Conservation (phyloP, 2,113 vertebrate genomes). For the Apistogramma diplotaenia region DNA sequence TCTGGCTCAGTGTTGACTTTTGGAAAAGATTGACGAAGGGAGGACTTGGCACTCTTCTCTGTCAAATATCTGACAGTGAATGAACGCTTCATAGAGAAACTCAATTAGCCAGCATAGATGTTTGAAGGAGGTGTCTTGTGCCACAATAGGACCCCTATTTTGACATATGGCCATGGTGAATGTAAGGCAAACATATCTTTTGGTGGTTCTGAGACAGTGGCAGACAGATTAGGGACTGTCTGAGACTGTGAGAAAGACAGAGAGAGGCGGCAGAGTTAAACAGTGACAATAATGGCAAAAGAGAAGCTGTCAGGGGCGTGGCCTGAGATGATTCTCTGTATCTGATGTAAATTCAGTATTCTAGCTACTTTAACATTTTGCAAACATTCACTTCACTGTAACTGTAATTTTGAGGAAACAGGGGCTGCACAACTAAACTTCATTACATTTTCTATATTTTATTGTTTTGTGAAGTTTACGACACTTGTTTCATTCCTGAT, state of each 20-base stretch:
- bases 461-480: background rate
- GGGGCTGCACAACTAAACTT: background rate
- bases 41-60: slow-evolving; percentile 56
- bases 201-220: slow-evolving; percentile 38
- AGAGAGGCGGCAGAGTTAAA: background rate
- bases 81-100: slow-evolving; percentile 61
- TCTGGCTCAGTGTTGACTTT: slow-evolving; percentile 71
- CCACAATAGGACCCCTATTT: slow-evolving; percentile 48
- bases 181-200: slow-evolving; percentile 53
- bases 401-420: fast-evolving
- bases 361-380: background rate
- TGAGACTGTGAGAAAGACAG: slow-evolving; percentile 14
- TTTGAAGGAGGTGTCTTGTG: slow-evolving; percentile 60
- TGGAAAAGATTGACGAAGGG: slow-evolving; percentile 56
- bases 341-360: background rate
- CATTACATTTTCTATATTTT: background rate
- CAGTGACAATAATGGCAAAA: fast-evolving
- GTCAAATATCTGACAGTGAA: slow-evolving; percentile 65
- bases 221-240: slow-evolving; percentile 39
- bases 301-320: background rate
- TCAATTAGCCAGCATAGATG: slow-evolving; percentile 61
- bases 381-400: background rate
- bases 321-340: background rate
- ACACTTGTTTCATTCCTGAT: background rate
- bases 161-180: slow-evolving; percentile 49